Evolutionary conservation across 2,113 vertebrate genomes (phyloP), one percentile per base, ranked within the genome.

Genomic region (Xiphias gladius): DNA sequence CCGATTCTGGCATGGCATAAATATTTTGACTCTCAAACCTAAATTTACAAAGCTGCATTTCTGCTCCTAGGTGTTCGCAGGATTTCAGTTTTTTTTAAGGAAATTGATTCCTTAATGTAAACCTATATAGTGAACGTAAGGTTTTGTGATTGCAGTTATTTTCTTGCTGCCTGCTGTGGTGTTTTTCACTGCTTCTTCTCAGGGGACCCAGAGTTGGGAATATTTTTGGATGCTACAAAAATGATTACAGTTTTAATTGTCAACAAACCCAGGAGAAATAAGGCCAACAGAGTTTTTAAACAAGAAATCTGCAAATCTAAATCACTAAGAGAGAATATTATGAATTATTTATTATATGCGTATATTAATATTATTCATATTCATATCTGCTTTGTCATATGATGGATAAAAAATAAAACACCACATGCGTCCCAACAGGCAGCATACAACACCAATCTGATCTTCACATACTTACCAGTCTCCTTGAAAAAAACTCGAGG

Each of bases 161-260:
- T 82, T 71, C 7, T 41, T 30, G 16, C 74, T 58, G 26, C 39
- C 26, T 37, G 46, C 48, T 62, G 58, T 65, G 58, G 26, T 73
- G 28, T 65, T 67, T 72, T 62, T 52, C 2, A 30, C 11, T 11
- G 24, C 24, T 41, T 73, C 43, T 65, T 67, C 30, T 63, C 59
- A 43, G 7, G 22, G 59, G 62, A 79, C 6, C 20, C 17, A 35
- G 22, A 66, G 59, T 26, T 16, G 50, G 64, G 39, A 77, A 64
- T 84, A 72, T 82, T 75, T 82, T 72, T 41, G 69, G 22, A 76
- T 69, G 35, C 32, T 20, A 28, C 28, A 30, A 59, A 69, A 58
- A 65, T 14, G 0, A 74, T 28, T 16, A 73, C 24, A 70, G 73
- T 43, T 54, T 58, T 52, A 59, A 50, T n/a, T 72, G 58, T 69